Percentiles rank a stretch among this genome's conserved stretches.
These are phyloP conservation scores for Coenonympha arcania DNA, from an alignment of 2,888 invertebrate genomes.

Conservation along the genomic window DNA sequence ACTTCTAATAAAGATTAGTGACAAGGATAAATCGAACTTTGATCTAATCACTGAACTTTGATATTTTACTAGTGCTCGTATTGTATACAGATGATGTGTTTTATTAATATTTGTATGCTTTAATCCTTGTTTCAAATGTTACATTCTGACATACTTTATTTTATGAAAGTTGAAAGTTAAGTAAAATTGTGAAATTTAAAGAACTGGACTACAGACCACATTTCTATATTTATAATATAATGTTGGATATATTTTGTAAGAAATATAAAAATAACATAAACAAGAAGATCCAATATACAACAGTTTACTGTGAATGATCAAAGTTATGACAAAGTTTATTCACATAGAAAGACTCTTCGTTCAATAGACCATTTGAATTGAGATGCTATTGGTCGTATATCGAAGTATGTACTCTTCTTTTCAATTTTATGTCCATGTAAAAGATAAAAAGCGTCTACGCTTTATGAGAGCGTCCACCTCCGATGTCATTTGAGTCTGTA, in stretches of 20 bases:
- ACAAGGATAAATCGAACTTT: too few species aligned
- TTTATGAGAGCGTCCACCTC: conserved; percentile 35
- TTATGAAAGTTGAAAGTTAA: too few species aligned
- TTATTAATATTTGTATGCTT: too few species aligned
- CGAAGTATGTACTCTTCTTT: conserved; percentile 25
- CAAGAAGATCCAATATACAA: not conserved
- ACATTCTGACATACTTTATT: too few species aligned
- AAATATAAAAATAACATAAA: not conserved
- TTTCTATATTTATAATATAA: not conserved
- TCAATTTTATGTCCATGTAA: conserved; percentile 30
- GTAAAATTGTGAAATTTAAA: too few species aligned
- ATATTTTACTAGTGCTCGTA: too few species aligned
- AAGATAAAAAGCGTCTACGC: conserved; percentile 31
- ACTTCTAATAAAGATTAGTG: too few species aligned
- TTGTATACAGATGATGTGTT: too few species aligned
- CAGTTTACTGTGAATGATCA: conserved; percentile 3
- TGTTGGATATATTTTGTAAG: not conserved
- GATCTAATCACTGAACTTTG: too few species aligned
- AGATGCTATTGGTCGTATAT: conserved; percentile 21
- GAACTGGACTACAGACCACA: too few species aligned
- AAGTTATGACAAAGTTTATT: conserved; percentile 15
- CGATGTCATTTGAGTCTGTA: conserved; percentile 25
- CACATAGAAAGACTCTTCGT: conserved; percentile 20
- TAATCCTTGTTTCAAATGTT: too few species aligned
- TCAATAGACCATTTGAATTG: conserved; percentile 25